These are phyloP conservation scores for Mormyrus hasselquistii DNA, from an alignment of 2,797 vertebrate species.

Conservation along the genomic window DNA sequence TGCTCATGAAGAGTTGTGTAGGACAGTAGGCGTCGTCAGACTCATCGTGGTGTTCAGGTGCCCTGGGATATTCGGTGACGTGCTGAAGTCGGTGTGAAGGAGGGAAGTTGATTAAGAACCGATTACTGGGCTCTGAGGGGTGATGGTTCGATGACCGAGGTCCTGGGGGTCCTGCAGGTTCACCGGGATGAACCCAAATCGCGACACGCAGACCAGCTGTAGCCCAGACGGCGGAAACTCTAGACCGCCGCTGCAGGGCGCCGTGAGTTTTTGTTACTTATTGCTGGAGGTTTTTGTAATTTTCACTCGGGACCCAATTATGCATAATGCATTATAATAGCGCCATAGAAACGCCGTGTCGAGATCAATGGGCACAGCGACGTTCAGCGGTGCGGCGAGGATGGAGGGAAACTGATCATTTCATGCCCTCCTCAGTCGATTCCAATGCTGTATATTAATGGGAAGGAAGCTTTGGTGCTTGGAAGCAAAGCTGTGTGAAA, in stretches of 20 bases:
- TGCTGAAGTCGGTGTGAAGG: neutral
- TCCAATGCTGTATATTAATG: constrained; percentile 15
- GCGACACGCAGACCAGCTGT: neutral
- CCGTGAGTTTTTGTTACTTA: neutral
- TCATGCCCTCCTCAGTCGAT: constrained; percentile 9
- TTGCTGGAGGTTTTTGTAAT: neutral
- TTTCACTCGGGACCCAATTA: constrained; percentile 4
- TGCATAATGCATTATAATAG: constrained; percentile 8
- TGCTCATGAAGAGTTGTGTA: neutral
- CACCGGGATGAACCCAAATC: neutral
- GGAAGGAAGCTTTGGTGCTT: neutral
- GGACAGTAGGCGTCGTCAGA: neutral
- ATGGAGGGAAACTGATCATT: neutral
- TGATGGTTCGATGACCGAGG: neutral
- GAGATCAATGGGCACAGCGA: neutral
- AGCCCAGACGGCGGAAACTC: neutral
- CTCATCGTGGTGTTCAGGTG: constrained; percentile 11
- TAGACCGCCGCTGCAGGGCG: neutral
- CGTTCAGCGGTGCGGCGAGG: neutral
- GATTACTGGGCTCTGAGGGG: neutral
- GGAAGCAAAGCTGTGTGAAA: constrained; percentile 11
- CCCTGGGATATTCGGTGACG: neutral
- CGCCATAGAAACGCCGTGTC: neutral
- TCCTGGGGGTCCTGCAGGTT: neutral
- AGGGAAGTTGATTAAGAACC: neutral